phyloP scores from a whole-genome alignment of 2,797 vertebrate species.

The Chaenodraco wilsoni region DNA sequence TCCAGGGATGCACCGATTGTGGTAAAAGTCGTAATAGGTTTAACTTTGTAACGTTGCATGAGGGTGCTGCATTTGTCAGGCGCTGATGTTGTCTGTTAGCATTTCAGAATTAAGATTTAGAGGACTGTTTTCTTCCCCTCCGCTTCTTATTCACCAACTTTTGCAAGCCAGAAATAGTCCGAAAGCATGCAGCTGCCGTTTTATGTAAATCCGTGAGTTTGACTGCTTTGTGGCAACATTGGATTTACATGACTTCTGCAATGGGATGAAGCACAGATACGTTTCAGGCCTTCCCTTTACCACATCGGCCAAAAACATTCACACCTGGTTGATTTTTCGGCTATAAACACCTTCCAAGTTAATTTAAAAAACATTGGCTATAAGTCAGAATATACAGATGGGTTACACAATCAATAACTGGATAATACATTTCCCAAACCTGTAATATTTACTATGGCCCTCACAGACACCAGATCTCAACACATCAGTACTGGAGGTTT shows the following conservation, averaged over 20 bases:
- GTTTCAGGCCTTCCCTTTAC: too few relatives aligned
- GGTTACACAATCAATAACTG: background rate
- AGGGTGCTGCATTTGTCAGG: too few relatives aligned
- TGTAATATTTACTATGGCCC: too few relatives aligned
- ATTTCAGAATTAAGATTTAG: slow-evolving; percentile 2
- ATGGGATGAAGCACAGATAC: too few relatives aligned
- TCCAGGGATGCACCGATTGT: background rate
- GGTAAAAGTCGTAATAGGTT: background rate
- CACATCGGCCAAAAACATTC: background rate
- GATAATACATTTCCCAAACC: background rate
- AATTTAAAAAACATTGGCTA: background rate
- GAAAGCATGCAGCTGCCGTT: slow-evolving; percentile 5
- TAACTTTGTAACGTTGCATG: too few relatives aligned
- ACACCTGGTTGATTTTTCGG: background rate
- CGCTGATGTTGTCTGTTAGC: background rate
- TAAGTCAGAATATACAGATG: background rate
- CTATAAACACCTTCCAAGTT: background rate
- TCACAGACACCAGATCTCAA: too few relatives aligned
- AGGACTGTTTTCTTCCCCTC: background rate
- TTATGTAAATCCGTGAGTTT: too few relatives aligned
- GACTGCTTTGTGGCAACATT: too few relatives aligned
- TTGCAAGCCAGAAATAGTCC: slow-evolving; percentile 11
- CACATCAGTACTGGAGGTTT: too few relatives aligned
- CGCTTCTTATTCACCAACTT: background rate
- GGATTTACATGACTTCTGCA: too few relatives aligned